A percentile compares a stretch with the other conserved stretches of the same genome.
Conservation (phyloP, 2,888 invertebrate species). For the Dyspetes luteomarginatus region DNA sequence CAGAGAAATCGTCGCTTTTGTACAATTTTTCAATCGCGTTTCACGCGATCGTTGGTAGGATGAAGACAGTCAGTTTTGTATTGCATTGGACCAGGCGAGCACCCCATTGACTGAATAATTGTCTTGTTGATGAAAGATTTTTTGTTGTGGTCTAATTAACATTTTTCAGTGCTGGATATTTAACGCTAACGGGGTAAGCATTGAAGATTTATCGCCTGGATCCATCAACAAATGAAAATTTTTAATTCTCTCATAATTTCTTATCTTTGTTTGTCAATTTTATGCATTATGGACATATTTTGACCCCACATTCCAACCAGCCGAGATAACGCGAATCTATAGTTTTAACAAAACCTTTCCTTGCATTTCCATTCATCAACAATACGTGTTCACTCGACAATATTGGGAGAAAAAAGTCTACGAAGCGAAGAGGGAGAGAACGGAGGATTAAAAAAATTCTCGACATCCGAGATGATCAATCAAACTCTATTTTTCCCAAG, state of each 20-base stretch:
- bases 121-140: neutral
- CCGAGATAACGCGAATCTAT: too few species aligned
- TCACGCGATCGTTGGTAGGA: conserved; percentile 16
- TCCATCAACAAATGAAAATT: neutral
- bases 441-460: neutral
- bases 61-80: conserved; percentile 16
- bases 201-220: too few species aligned
- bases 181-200: neutral
- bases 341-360: too few species aligned
- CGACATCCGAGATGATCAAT: neutral
- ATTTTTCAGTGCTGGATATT: neutral
- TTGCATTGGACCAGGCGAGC: neutral
- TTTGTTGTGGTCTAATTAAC: neutral
- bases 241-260: neutral
- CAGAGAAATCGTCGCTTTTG: conserved; percentile 74
- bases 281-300: too few species aligned
- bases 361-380: neutral
- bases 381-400: neutral
- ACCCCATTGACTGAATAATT: neutral
- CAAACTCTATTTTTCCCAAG: conserved; percentile 3
- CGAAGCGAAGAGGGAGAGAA: neutral
- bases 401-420: neutral
- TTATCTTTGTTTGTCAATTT: neutral
- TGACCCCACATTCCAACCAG: too few species aligned
- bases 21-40: conserved; percentile 27